Percentiles rank a stretch among this genome's conserved stretches.
Conservation (phyloP, 2,113 vertebrate species). For the Colius striatus region DNA sequence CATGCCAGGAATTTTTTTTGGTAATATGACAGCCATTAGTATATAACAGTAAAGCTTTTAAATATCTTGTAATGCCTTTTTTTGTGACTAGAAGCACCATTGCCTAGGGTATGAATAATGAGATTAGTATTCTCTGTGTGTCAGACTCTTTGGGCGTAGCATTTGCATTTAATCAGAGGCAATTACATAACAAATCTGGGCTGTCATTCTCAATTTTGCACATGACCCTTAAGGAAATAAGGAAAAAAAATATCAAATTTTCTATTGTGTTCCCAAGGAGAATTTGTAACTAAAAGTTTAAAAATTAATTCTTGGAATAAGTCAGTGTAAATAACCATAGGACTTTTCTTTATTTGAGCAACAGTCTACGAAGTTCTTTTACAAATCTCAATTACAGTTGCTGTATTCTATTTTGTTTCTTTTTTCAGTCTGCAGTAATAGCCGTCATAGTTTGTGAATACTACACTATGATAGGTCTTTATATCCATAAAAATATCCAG, state of each 20-base stretch:
- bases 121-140: not conserved
- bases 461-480: not conserved
- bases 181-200: constrained; percentile 8
- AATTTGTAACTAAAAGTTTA: not conserved
- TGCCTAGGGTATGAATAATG: not conserved
- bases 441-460: not conserved
- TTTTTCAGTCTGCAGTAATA: constrained; percentile 38
- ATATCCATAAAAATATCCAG: not conserved
- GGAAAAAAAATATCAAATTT: not conserved
- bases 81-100: not conserved
- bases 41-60: not conserved
- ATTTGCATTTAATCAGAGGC: constrained; percentile 38
- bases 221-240: constrained; percentile 46
- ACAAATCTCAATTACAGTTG: constrained; percentile 1
- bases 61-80: not conserved
- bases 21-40: constrained; percentile 15
- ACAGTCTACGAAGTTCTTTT: not conserved
- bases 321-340: not conserved
- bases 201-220: constrained; percentile 36
- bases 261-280: not conserved
- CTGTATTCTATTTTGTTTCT: constrained; percentile 5
- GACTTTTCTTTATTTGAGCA: not conserved
- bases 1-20: not conserved
- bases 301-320: not conserved
- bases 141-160: not conserved